Evolutionary conservation across 2,113 vertebrate genomes (phyloP), one percentile per base, ranked within the genome.

Genomic region (Hippoglossus stenolepis): DNA sequence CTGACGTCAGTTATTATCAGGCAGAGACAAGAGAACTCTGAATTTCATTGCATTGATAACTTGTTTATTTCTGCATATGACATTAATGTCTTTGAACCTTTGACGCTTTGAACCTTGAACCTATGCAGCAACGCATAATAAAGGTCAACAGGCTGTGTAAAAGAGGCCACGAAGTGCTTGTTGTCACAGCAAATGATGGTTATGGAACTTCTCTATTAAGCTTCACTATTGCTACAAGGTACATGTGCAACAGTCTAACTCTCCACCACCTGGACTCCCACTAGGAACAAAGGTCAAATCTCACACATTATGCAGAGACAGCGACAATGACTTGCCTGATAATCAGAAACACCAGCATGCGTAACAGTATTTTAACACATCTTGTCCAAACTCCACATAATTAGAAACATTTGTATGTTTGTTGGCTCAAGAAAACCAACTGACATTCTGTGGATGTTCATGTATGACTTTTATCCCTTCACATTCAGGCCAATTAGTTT

Each of bases 221-320:
- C 26, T 18, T 12, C 28, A 35, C 28, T 61, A 35, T 10, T 61
- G 24, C 68, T 58, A 51, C n/a, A 4, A 65, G 31, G 77, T 2
- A 67, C 77, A 60, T 51, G 12, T 67, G 26, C 23, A 28, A 21
- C 43, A 35, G 58, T 57, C 31, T 68, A 65, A 78, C 75, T 65
- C 51, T 9, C 53, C 14, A 31, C 9, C 43, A 73, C 35, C 11
- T 18, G 23, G n/a, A 61, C 47, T 72, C 51, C 51, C 13, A 35
- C 23, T 73, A 11, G 1, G 53, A 57, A 21, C 83, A 85, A 89
- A 83, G 77, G 65, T 87, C 85, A 80, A 15, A 28, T 77, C 61
- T 82, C 69, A 65, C 69, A 65, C 45, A 35, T 31, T 31, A 31
- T 31, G 6, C 28, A 31, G 28, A 31, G 28, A 31, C 28, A 31